A percentile compares a stretch with the other conserved stretches of the same genome.
These are phyloP conservation scores for Ascaphus truei DNA, from an alignment of 2,113 vertebrate genomes.

Conservation along the genomic window DNA sequence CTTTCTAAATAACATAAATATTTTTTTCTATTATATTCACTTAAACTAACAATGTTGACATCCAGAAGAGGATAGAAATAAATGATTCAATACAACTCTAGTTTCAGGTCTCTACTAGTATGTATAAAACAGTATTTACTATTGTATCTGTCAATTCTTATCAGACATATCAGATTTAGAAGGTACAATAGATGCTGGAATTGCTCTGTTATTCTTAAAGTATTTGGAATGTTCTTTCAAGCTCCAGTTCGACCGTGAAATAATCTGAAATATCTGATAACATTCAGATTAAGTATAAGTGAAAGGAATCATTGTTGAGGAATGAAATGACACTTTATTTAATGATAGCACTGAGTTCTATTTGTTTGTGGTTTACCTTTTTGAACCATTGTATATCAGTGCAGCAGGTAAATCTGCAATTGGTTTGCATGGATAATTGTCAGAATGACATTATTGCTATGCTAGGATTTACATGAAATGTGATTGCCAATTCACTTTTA, in stretches of 20 bases:
- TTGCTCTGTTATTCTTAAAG: constrained; percentile 26
- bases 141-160: constrained; percentile 31
- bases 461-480: too few relatives aligned
- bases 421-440: too few relatives aligned
- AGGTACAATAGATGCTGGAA: constrained; percentile 24
- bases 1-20: not conserved
- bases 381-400: not conserved
- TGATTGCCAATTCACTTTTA: too few relatives aligned
- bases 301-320: constrained; percentile 24
- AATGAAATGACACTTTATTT: constrained; percentile 6
- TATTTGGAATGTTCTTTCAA: constrained; percentile 31
- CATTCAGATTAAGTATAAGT: constrained; percentile 28
- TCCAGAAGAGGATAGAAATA: not conserved
- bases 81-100: constrained; percentile 9
- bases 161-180: constrained; percentile 34
- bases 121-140: constrained; percentile 30
- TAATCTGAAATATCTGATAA: constrained; percentile 33
- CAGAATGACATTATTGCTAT: too few relatives aligned
- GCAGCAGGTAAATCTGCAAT: too few relatives aligned
- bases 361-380: constrained; percentile 12
- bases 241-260: constrained; percentile 22
- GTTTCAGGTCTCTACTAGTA: constrained; percentile 3
- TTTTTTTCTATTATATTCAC: not conserved
- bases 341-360: not conserved
- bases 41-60: constrained; percentile 15